phyloP scores from a whole-genome alignment of 2,888 invertebrate genomes.

The Macroteleia sp. region DNA sequence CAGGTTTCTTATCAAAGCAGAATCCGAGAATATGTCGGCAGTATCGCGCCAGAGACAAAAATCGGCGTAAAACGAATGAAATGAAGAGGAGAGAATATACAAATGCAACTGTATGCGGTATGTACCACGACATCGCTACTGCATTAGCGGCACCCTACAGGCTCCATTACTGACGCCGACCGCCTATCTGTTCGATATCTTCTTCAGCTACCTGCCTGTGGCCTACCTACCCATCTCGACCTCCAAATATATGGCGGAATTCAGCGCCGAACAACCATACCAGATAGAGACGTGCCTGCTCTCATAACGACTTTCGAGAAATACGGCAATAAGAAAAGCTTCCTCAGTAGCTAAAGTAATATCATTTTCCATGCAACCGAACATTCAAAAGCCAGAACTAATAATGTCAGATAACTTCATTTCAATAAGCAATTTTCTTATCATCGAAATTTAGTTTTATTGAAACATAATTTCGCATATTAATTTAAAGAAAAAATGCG shows the following conservation, averaged over 20 bases:
- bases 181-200: constrained; percentile 80
- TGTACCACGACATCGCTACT: constrained; percentile 82
- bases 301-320: constrained; percentile 71
- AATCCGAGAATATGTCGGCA: constrained; percentile 63
- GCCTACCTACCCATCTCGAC: constrained; percentile 75
- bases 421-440: neutral
- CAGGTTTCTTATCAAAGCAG: constrained; percentile 48
- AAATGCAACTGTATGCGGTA: constrained; percentile 68
- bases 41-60: constrained; percentile 67
- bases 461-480: too few species aligned
- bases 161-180: constrained; percentile 81
- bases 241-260: constrained; percentile 79
- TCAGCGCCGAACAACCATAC: constrained; percentile 69
- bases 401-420: constrained; percentile 1
- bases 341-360: constrained; percentile 32
- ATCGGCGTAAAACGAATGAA: constrained; percentile 58
- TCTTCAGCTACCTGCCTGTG: constrained; percentile 73
- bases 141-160: constrained; percentile 84
- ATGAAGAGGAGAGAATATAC: constrained; percentile 59
- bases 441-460: too few species aligned
- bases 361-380: constrained; percentile 16
- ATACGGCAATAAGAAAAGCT: constrained; percentile 30
- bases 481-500: too few species aligned
- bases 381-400: neutral
- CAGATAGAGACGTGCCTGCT: constrained; percentile 80